A percentile compares a stretch with the other conserved stretches of the same genome.
phyloP scores from a whole-genome alignment of 2,888 invertebrate species.

The Hirudinaria manillensis region DNA sequence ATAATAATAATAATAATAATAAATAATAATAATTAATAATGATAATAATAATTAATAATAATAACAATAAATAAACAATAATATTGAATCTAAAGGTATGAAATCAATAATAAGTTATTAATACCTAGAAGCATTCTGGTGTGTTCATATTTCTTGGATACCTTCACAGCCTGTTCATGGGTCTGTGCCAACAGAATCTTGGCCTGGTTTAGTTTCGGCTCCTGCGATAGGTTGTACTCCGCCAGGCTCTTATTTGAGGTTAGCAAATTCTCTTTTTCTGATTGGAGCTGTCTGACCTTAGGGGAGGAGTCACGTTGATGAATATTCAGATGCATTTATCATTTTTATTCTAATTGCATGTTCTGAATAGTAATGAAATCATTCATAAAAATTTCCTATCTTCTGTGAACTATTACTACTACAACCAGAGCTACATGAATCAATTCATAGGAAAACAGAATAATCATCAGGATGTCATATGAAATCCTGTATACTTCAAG shows the following conservation, averaged over 20 bases:
- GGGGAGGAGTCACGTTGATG: not conserved
- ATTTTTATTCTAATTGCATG: too few relatives aligned
- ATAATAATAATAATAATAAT: constrained; percentile 9
- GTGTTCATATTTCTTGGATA: constrained; percentile 54
- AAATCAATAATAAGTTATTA: constrained; percentile 42
- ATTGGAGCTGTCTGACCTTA: constrained; percentile 67
- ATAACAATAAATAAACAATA: constrained; percentile 1
- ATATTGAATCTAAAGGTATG: not conserved
- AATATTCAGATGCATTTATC: not conserved
- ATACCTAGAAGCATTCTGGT: constrained; percentile 73
- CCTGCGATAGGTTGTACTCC: constrained; percentile 79
- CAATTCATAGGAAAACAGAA: too few relatives aligned
- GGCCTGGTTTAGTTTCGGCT: constrained; percentile 72
- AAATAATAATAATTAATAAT: not conserved
- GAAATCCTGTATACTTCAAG: too few relatives aligned
- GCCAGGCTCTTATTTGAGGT: constrained; percentile 82
- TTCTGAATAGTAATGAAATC: too few relatives aligned
- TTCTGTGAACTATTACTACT: not conserved
- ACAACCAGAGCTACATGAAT: not conserved
- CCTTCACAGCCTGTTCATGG: constrained; percentile 54
- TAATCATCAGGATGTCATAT: constrained; percentile 15
- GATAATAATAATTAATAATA: constrained; percentile 5
- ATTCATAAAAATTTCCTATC: not conserved
- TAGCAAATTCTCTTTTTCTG: constrained; percentile 79
- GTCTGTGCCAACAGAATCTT: constrained; percentile 66